Evolutionary conservation across 2,797 vertebrate genomes (phyloP), one percentile per base, ranked within the genome.

Genomic region (Perodicticus potto): DNA sequence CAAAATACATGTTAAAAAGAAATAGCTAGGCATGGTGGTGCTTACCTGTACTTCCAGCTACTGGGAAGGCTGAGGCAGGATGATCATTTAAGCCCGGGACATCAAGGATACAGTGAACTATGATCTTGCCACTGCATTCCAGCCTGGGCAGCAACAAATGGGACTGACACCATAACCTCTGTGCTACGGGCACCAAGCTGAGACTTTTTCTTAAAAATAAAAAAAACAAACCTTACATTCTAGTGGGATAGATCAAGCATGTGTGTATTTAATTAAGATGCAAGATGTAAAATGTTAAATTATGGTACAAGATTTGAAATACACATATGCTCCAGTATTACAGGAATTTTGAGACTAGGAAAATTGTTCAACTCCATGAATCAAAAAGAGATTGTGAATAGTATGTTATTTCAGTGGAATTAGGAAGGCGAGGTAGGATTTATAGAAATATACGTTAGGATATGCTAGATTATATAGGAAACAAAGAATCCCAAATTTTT

Each of bases 331-430:
- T 90, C 70, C 83, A 32, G 23, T 85, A 29, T 13, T 73, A 7
- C 49, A 63, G 65, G 20, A 92, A 77, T 69, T 94, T 65, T 81
- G 76, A 89, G 22, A 89, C 7, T 55, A 53, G 13, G 32, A 70
- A 63, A 29, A 70, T 84, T 96, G 32, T 81, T 85, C 55, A 40
- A 23, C 27, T 81, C 27, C 13, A 74, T 67, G 9, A 85, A 74
- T 59, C n/a, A 78, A 45, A 86, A 93, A 43, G 34, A 89, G 27
- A 92, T 86, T 93, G 6, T 93, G 40, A 32, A 69, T 90, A 84
- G 49, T 34, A 27, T 10, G 22, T 14, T 69, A 89, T 77, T 78
- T 70, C 45, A 96, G 86, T 67, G 29, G 20, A 90, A 90, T 94
- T 90, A 32, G 20, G 55, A 92, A 89, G 70, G 32, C 63, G 77